Conservation (phyloP, 2,113 vertebrate genomes). For the Pelecanus crispus region DNA sequence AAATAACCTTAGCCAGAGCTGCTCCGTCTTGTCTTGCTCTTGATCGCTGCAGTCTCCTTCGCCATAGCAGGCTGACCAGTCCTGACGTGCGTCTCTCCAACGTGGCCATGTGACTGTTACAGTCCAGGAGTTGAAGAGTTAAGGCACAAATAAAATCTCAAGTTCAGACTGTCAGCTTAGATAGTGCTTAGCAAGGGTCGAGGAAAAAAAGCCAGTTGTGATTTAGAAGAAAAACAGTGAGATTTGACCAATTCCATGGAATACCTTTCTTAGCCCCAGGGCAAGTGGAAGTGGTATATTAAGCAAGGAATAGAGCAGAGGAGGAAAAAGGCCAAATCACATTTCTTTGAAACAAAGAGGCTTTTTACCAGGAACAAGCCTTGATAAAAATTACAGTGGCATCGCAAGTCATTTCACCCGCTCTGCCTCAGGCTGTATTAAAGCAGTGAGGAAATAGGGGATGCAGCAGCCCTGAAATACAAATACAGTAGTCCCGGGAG, state of each 20-base stretch:
- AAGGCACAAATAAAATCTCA: slow-evolving; percentile 44
- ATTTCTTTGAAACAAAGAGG: slow-evolving; percentile 83
- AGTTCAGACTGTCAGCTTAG: slow-evolving; percentile 47
- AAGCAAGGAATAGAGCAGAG: slow-evolving; percentile 75
- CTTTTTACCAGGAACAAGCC: slow-evolving; percentile 81
- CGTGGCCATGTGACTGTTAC: background rate
- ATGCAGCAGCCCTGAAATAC: slow-evolving; percentile 64
- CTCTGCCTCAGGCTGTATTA: slow-evolving; percentile 67
- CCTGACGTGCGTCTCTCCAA: background rate
- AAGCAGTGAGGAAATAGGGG: slow-evolving; percentile 70
- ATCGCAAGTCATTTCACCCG: slow-evolving; percentile 73
- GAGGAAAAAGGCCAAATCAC: slow-evolving; percentile 78
- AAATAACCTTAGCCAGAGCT: background rate
- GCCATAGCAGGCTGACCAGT: background rate
- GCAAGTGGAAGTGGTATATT: slow-evolving; percentile 78
- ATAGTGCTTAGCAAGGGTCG: slow-evolving; percentile 57
- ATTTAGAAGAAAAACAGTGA: slow-evolving; percentile 74
- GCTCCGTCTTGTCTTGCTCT: background rate
- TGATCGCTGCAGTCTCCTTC: background rate
- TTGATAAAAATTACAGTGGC: slow-evolving; percentile 82
- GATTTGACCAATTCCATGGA: slow-evolving; percentile 72
- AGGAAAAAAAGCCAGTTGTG: slow-evolving; percentile 61
- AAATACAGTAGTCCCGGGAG: slow-evolving; percentile 65
- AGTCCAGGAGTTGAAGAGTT: slow-evolving; percentile 36
- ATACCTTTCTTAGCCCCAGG: slow-evolving; percentile 75